Base-by-base conservation (phyloP, 2,888 invertebrate genomes). In the Tenthredo amoena region DNA sequence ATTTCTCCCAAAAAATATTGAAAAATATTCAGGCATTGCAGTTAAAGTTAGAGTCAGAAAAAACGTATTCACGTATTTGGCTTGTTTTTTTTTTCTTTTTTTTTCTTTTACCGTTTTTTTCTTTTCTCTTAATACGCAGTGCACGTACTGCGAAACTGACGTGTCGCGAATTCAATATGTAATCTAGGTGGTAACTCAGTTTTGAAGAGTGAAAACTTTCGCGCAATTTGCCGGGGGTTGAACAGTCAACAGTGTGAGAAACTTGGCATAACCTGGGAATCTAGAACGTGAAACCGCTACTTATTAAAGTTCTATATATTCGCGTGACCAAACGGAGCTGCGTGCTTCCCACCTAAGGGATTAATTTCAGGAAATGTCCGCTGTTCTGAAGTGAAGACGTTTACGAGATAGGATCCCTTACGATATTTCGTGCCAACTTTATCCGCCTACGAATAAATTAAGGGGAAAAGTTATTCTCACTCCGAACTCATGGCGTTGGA, bases 321-420 rank as follows among this genome's bases (percentile, higher is more conserved):
- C 77, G 77, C 77, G 77, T 77, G 77, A 77, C 77, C 77, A 55
- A 77, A 77, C 50, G 31, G 55, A 77, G 50, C 77, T 34, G 50
- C 47, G 50, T 50, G 77, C 77, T 50, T 34, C 34, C 77, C 47
- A 50, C 50, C 77, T 50, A 34, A 77, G 77, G 77, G 77, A 50
- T 77, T 77, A 77, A 77, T 77, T 50, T 77, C 77, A 47, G 77
- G 77, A 77, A 77, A 77, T 77, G 77, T 77, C 77, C 50, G 77
- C 31, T 47, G 50, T 77, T 77, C 77, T 34, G 55, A 77, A 77
- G 77, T 77, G 77, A 77, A 77, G 77, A 77, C 77, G 77, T 77
- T 77, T 50, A 34, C 77, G 77, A 77, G 77, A 77, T 77, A 77
- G 77, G 18, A 77, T 77, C 77, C 77, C 77, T 77, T 77, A 31